A percentile compares a stretch with the other conserved stretches of the same genome.
Conservation (phyloP, 1,140 invertebrate genomes). For the Ctenoplectra terminalis region DNA sequence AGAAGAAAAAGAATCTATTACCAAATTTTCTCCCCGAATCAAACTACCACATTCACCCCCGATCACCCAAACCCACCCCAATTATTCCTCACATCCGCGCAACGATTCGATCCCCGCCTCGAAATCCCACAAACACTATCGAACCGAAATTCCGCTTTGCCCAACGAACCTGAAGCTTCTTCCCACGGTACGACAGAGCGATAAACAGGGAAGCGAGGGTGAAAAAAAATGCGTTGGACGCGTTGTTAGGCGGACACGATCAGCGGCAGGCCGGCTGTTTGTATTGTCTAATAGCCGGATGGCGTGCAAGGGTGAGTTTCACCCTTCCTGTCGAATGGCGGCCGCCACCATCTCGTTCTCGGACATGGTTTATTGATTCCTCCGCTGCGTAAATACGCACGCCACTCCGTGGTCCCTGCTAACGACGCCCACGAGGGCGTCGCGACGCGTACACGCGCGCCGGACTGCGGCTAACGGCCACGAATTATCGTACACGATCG, state of each 20-base stretch:
- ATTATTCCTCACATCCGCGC: too few relatives aligned
- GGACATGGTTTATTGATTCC: conserved; percentile 67
- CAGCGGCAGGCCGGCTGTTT: conserved; percentile 50
- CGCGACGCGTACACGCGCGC: conserved; percentile 24
- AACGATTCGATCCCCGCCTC: too few relatives aligned
- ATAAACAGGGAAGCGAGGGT: not conserved
- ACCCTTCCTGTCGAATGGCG: conserved; percentile 32
- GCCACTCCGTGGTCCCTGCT: conserved; percentile 47
- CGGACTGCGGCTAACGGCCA: conserved; percentile 46
- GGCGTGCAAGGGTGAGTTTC: conserved; percentile 57
- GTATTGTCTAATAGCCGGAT: conserved; percentile 66
- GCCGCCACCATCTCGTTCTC: conserved; percentile 55
- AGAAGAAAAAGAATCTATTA: too few relatives aligned
- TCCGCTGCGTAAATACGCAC: conserved; percentile 63
- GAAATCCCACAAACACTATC: not conserved
- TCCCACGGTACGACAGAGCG: conserved; percentile 20
- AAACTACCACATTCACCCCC: too few relatives aligned
- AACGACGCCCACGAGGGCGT: conserved; percentile 56
- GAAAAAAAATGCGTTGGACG: not conserved
- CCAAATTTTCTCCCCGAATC: not conserved
- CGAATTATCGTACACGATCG: conserved; percentile 52
- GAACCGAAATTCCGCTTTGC: not conserved
- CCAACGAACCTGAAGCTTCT: not conserved
- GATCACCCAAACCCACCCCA: too few relatives aligned
- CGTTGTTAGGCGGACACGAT: conserved; percentile 21